Evolutionary conservation across 2,113 vertebrate species (phyloP).

Genomic region (Antechinus flavipes): DNA sequence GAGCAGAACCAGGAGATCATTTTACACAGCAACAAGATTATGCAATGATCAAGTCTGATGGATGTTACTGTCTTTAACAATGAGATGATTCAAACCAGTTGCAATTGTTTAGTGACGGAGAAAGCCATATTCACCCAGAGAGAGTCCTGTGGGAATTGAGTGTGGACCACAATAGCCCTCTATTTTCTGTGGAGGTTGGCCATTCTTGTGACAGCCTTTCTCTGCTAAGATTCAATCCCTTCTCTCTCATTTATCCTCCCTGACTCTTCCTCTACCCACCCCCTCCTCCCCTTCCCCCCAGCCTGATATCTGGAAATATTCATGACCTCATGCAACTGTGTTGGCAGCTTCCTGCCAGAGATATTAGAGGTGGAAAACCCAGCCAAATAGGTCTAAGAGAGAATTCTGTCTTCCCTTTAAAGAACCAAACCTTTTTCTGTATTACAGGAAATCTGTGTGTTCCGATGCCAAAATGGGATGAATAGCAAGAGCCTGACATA

Average conservation of each 20-base stretch:
- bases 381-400: not conserved
- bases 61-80: too few species aligned
- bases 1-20: too few species aligned
- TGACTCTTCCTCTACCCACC: not conserved
- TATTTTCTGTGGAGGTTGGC: not conserved
- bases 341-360: not conserved
- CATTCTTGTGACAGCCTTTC: not conserved
- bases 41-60: too few species aligned
- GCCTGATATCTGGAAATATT: not conserved
- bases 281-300: not conserved
- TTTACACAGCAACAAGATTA: too few species aligned
- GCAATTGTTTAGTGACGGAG: too few species aligned
- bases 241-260: not conserved
- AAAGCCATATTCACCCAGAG: too few species aligned
- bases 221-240: not conserved
- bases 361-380: not conserved
- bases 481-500: not conserved
- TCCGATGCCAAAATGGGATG: not conserved
- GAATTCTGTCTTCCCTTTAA: not conserved
- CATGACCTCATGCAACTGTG: not conserved
- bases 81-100: too few species aligned
- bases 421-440: not conserved
- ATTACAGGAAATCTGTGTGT: not conserved
- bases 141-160: too few species aligned
- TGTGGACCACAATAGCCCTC: not conserved